Base-by-base conservation (phyloP, 2,113 vertebrate species). In the Peromyscus californicus region DNA sequence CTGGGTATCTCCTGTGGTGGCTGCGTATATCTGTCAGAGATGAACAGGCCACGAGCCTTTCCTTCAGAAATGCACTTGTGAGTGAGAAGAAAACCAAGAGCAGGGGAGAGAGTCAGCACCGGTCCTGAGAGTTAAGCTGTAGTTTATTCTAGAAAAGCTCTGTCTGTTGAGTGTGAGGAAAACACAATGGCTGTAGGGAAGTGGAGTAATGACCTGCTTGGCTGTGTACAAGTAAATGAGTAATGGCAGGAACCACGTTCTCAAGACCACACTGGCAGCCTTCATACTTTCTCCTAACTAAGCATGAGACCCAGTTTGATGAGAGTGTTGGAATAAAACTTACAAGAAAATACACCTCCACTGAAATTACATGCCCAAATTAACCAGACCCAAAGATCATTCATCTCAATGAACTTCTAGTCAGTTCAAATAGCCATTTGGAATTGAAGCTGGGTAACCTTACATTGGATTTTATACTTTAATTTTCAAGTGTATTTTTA, bases 1-100 rank as follows among this genome's bases (percentile, higher is more conserved):
- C 42, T 31, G 33, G 70, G 11, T n/a, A 7, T 87, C 2, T 59
- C 3, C 5, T 3, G 12, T 36, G 1, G 31, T 1, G 1, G 57
- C 4, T 36, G 59, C 21, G 29, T 36, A 8, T 9, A 4, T 7
- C 51, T 19, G 24, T 13, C 1, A 54, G 29, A n/a, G 45, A 36
- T 16, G 54, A 4, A 2, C 12, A 57, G 57, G 70, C 15, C 0
- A 0, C 13, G n/a, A 57, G 26, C 3, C 3, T 63, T 59, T 51
- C 24, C 74, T 75, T 31, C 0, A 0, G n/a, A 82, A 84, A 21
- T 16, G 7, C 19, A 21, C 63, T 42, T 1, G 0, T 54, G 45
- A 21, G 12, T 51, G 13, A 33, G 80, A 76, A 59, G 4, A 22
- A 89, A 45, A 69, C 24, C 31, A 19, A 19, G 42, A 5, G 13